Evolutionary conservation across 2,888 invertebrate species (phyloP).

Genomic region (Crioceris asparagi): DNA sequence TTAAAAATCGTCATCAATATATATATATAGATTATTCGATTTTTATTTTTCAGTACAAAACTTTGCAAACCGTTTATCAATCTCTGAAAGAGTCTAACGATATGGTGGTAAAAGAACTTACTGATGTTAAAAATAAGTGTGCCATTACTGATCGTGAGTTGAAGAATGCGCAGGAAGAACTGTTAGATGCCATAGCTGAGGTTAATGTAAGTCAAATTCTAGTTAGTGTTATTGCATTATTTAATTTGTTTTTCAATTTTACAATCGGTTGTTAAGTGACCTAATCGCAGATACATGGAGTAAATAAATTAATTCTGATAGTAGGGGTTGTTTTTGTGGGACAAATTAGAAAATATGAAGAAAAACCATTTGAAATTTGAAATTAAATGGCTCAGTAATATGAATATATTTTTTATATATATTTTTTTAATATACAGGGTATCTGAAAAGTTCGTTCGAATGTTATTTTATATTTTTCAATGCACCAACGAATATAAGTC

Average conservation of each 20-base stretch:
- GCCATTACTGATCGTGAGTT: conserved; percentile 37
- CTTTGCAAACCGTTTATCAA: conserved; percentile 43
- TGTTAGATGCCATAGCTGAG: conserved; percentile 34
- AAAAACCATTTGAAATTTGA: neutral
- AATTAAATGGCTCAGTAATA: neutral
- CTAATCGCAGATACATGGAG: too few relatives aligned
- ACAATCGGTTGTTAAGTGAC: too few relatives aligned
- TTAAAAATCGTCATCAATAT: neutral
- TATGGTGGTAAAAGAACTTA: conserved; percentile 42
- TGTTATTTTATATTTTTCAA: too few relatives aligned
- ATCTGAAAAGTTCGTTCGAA: too few relatives aligned
- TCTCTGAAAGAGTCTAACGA: conserved; percentile 41
- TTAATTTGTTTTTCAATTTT: too few relatives aligned
- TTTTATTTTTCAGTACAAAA: conserved; percentile 37
- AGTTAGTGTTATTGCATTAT: too few relatives aligned
- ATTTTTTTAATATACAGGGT: too few relatives aligned
- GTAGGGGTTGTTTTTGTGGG: too few relatives aligned
- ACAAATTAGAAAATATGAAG: neutral
- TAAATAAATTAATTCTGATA: too few relatives aligned
- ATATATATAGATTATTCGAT: conserved; percentile 1
- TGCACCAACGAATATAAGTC: too few relatives aligned
- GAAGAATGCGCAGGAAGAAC: conserved; percentile 39
- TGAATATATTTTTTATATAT: neutral
- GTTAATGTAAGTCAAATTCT: conserved; percentile 33
- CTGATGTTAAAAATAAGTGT: conserved; percentile 37